Evolutionary conservation across 1,140 invertebrate genomes (phyloP), one percentile per base, ranked within the genome.

Genomic region (Alviniconcha marisindica): DNA sequence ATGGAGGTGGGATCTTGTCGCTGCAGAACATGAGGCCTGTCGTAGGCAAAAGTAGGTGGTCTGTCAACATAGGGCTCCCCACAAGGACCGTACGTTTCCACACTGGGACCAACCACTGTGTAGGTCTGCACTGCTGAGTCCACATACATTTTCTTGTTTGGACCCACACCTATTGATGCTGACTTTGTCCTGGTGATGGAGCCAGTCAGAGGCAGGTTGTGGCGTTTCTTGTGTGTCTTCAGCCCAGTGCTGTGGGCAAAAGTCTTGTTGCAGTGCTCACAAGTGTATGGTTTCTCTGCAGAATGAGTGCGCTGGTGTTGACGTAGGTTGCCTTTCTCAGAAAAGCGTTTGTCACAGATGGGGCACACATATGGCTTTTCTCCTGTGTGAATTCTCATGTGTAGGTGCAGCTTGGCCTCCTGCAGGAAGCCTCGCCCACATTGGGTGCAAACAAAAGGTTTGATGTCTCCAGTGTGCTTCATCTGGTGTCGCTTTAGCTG

Each of bases 191-290:
- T 44, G 5, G 42, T 31, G 5, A 51, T 76, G n/a, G 73, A 76
- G 73, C 28, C 51, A n/a, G 14, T 76, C 18, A 66, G 40, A 18
- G 74, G 74, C 40, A 80, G 60, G 40, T 66, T 80, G 40, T 80
- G 78, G n/a, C 78, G 56, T 54, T 77, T 81, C 28, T 36, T 44
- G 63, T 84, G 83, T 1, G 48, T 66, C 28, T 56, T 24, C 10
- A 84, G 83, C 15, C 71, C 71, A 24, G 71, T 40, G 36, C 42
- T n/a, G n/a, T 81, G 71, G 10, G 71, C 51, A 77, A 84, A 84
- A 60, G 18, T 36, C 60, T 81, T 80, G 28, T 74, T 74, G 73
- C 83, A 84, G 44, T 74, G 63, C 15, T 81, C 79, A 66, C 83
- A 84, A 18, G 21, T 69, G 60, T 51, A 84, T 14, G 77, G 83